Base-by-base conservation (phyloP, 2,888 invertebrate species). In the Drosophila lutescens region DNA sequence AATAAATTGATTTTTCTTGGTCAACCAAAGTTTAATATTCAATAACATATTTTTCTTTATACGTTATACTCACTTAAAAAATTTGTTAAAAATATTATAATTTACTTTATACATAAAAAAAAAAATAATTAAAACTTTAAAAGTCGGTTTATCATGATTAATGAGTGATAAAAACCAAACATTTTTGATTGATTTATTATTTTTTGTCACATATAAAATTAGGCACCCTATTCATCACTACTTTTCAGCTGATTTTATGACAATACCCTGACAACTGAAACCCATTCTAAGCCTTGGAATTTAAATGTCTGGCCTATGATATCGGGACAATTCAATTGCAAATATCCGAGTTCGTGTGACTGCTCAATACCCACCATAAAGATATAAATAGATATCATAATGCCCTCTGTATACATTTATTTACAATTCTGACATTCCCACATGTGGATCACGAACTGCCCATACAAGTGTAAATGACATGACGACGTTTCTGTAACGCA, bases 381-480 rank as follows among this genome's bases (percentile, higher is more conserved):
- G 41, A 47, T 72, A 51, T 62, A 71, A 51, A 53, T 57, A 73
- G 63, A 34, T 60, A 71, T 62, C 71, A 20, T 40, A 56, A n/a
- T 50, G 44, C 17, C 17, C 40, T 56, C 36, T 20, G 68, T 9
- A 67, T 30, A 51, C 13, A 68, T 8, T 56, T 32, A 47, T 34
- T 69, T 51, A 26, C 46, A 32, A 57, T 49, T 41, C 49, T n/a
- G 20, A 71, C 54, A 71, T 51, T 57, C 53, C 41, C 32, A 47
- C 47, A 71, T 72, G 56, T 71, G 17, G 56, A 62, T 62, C 73
- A 71, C 73, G 71, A 62, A 61, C 54, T 53, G 30, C 51, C 62
- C 50, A 71, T 46, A 60, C 60, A 55, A 26, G 50, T 60, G 70
- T 71, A 55, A 34, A 12, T 34, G 30, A 30, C 30, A 68, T 40